Base-by-base conservation (phyloP, 2,888 invertebrate genomes). In the Rambutsinella grinnellia region DNA sequence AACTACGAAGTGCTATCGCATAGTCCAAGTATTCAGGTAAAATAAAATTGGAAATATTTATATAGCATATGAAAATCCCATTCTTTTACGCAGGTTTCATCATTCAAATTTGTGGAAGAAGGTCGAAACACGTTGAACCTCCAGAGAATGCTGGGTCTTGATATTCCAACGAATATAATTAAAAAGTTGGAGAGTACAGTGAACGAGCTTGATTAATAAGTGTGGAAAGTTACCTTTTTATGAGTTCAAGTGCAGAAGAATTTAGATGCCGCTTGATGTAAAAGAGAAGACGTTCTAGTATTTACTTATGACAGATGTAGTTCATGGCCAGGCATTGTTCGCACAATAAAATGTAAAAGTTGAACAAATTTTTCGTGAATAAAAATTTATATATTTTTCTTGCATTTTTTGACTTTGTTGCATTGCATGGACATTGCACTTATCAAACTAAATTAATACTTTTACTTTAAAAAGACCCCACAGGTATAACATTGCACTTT, bases 1-100 rank as follows among this genome's bases (percentile, higher is more conserved):
- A 21, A 61, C 8, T 23, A 76, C 6, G 47, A 57, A 2, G 62
- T 76, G 2, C 26, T 63, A 8, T n/a, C 15, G 0, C 57, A 70
- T 15, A 53, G 27, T 53, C 76, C 71, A 2, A 61, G 71, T 26
- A 57, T 79, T 54, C 76, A 79, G 76, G 79, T 76, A 51, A 49
- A 26, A 49, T 19, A 61, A 61, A 15, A 36, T 36, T 36, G 36
- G 27, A 15, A 15, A 13, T 62, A 17, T 1, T 46, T 66, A 10
- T 56, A 27, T 63, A 15, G n/a, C 24, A 57, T 24, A 17, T 8
- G 8, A n/a, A 57, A 13, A 57, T 36, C 53, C 56, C 10, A 53
- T 26, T 44, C 23, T 19, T 49, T 49, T n/a, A n/a, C 36, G 0
- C 36, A 79, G 79, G 67, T 76, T 19, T 44, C 72, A 1, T 56